phyloP scores from a whole-genome alignment of 92 coral and sea anemone genomes.

The Isaurus tuberculatus region DNA sequence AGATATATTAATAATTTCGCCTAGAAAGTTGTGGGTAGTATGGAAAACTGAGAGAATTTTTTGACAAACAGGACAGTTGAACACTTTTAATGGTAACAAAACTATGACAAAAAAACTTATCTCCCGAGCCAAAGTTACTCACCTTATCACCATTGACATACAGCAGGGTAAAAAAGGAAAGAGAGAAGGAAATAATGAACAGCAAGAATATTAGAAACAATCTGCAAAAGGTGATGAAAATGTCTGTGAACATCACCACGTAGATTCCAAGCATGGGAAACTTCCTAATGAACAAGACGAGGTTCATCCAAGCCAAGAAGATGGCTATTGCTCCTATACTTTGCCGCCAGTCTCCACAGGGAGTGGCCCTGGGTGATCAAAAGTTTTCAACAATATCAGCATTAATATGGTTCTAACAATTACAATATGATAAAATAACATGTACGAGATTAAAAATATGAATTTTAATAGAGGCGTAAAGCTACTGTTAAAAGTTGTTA shows the following conservation, averaged over 20 bases:
- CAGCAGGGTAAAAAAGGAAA: conserved; percentile 81
- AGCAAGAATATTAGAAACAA: conserved; percentile 79
- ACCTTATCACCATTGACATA: conserved; percentile 44
- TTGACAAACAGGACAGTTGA: too few relatives aligned
- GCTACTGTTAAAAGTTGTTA: too few relatives aligned
- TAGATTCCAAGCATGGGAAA: conserved; percentile 97
- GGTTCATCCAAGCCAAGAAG: conserved; percentile 87
- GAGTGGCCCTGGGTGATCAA: conserved; percentile 9
- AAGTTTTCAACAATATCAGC: not conserved
- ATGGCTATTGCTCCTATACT: conserved; percentile 90
- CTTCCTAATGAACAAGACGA: conserved; percentile 86
- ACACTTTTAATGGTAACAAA: too few relatives aligned
- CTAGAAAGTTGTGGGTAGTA: too few relatives aligned
- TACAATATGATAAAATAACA: too few relatives aligned
- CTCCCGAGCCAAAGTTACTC: not conserved
- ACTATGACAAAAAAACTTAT: too few relatives aligned
- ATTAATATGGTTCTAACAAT: too few relatives aligned
- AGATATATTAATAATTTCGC: too few relatives aligned
- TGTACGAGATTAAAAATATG: too few relatives aligned
- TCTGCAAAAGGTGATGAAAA: conserved; percentile 75
- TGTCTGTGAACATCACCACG: conserved; percentile 96
- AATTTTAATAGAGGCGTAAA: too few relatives aligned
- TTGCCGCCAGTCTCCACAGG: conserved; percentile 65
- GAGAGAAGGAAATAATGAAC: conserved; percentile 85
- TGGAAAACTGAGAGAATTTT: too few relatives aligned